These are phyloP conservation scores for Meandrina meandrites DNA, from an alignment of 92 coral and sea anemone species.

Conservation along the genomic window DNA sequence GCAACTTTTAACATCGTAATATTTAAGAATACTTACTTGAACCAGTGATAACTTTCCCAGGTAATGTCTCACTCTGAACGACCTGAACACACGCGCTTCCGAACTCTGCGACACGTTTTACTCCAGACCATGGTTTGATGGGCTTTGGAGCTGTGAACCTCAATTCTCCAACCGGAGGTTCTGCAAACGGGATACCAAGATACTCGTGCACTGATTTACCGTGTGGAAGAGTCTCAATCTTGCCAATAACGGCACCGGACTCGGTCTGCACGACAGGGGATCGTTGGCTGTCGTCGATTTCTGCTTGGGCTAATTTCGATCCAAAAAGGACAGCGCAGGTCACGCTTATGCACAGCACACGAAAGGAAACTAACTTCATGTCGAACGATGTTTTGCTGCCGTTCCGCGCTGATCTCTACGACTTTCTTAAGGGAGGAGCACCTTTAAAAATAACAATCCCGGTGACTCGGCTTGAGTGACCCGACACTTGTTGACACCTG, in stretches of 20 bases:
- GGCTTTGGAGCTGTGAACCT: slow-evolving; percentile 77
- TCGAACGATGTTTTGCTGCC: background rate
- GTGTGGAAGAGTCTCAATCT: slow-evolving; percentile 37
- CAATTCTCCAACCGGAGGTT: slow-evolving; percentile 71
- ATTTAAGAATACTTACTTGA: no score
- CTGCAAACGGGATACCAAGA: slow-evolving; percentile 82
- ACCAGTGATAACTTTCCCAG: no score
- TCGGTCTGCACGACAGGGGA: slow-evolving; percentile 59
- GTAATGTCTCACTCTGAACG: slow-evolving; percentile 26
- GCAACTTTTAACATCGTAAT: no score
- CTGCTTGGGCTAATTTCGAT: background rate
- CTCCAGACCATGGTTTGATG: slow-evolving; percentile 63
- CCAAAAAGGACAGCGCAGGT: background rate
- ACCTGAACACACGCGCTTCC: slow-evolving; percentile 67
- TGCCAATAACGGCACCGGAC: slow-evolving; percentile 68
- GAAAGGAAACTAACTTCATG: background rate
- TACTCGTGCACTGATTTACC: slow-evolving; percentile 56
- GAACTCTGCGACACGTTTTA: slow-evolving; percentile 46
- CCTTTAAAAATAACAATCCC: no score
- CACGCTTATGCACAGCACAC: background rate
- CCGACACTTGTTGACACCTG: no score
- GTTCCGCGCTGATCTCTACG: no score
- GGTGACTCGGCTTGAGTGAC: no score
- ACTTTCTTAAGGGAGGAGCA: no score
- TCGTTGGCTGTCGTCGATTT: background rate